phyloP scores from a whole-genome alignment of 2,888 invertebrate genomes.

The Rhagium mordax region DNA sequence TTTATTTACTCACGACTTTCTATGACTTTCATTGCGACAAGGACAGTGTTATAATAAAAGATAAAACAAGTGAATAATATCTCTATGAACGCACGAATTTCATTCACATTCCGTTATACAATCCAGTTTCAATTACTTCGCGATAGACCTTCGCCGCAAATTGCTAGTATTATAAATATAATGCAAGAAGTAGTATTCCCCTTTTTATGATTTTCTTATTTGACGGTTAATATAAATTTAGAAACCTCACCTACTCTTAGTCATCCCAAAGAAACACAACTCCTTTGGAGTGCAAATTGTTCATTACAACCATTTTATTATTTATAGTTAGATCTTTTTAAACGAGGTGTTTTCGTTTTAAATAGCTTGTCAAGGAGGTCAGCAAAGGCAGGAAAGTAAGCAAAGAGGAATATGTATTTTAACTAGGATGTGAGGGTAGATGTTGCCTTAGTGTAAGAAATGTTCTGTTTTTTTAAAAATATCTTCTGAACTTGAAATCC shows the following conservation, averaged over 20 bases:
- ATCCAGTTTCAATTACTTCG: not conserved
- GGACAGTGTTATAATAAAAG: slow-evolving; percentile 1
- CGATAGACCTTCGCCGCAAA: not conserved
- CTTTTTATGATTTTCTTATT: not conserved
- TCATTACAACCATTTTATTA: not conserved
- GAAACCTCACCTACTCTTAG: not conserved
- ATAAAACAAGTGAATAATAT: not conserved
- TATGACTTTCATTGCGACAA: slow-evolving; percentile 10
- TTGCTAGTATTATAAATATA: not conserved
- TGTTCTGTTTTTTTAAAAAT: too few species aligned
- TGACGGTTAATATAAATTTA: not conserved
- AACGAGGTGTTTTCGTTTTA: too few species aligned
- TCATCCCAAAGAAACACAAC: not conserved
- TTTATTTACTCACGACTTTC: slow-evolving; percentile 7
- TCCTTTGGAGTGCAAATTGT: too few species aligned
- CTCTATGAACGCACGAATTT: not conserved
- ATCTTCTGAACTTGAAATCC: too few species aligned
- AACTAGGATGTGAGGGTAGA: too few species aligned
- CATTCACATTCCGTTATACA: not conserved
- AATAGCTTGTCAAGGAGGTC: too few species aligned
- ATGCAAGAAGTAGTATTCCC: not conserved
- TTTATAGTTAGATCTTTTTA: not conserved
- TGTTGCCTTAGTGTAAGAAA: too few species aligned
- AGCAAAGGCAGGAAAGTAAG: too few species aligned
- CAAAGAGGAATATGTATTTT: too few species aligned